phyloP scores from a whole-genome alignment of 2,113 vertebrate species.

The Formicarius rufipectus region DNA sequence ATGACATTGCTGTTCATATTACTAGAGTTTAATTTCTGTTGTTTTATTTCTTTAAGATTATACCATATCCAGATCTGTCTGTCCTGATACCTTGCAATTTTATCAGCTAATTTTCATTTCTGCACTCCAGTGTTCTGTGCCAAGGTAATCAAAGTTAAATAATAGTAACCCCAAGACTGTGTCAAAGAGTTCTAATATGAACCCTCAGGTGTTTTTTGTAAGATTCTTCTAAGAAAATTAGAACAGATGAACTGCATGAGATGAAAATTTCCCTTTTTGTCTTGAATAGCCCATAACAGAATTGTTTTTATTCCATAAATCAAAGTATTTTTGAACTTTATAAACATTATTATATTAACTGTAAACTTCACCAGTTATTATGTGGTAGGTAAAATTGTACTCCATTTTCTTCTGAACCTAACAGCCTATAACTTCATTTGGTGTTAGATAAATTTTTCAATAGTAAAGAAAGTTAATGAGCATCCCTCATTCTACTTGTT shows the following conservation, averaged over 20 bases:
- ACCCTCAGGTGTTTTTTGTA: neutral
- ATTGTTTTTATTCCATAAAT: neutral
- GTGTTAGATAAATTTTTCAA: neutral
- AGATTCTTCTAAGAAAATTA: neutral
- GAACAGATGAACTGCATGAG: neutral
- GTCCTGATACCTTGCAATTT: neutral
- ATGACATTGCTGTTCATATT: neutral
- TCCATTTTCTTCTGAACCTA: neutral
- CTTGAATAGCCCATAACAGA: neutral
- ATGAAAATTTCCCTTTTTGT: neutral
- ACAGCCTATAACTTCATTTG: neutral
- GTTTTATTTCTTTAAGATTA: neutral
- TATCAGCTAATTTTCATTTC: neutral
- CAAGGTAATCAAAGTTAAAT: constrained; percentile 15
- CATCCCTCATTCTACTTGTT: neutral
- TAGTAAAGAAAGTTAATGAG: neutral
- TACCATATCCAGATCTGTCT: neutral
- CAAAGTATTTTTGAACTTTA: neutral
- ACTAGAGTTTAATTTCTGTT: neutral
- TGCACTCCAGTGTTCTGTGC: neutral
- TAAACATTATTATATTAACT: neutral
- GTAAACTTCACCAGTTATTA: neutral
- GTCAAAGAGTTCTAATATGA: neutral
- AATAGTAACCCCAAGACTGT: neutral
- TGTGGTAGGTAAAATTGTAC: neutral